Conservation (phyloP, 2,797 vertebrate species). For the Potorous gilbertii region DNA sequence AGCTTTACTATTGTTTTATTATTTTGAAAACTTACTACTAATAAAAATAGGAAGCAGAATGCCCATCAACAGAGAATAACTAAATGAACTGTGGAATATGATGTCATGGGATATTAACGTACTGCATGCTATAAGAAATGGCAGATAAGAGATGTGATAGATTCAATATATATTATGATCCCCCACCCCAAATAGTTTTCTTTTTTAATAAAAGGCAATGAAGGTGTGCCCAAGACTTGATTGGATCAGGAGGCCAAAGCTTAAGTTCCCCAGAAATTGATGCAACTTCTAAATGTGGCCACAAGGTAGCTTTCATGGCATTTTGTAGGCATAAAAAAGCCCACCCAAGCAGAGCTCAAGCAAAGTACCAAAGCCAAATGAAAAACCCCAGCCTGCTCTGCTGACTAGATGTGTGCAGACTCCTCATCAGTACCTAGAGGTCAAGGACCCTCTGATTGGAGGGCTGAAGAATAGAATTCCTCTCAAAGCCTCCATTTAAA, state of each 20-base stretch:
- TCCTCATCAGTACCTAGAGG: neutral
- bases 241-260: neutral
- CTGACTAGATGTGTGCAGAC: neutral
- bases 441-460: neutral
- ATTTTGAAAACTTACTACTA: conserved; percentile 38
- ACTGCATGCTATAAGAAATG: neutral
- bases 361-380: neutral
- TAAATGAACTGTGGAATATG: neutral
- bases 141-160: neutral
- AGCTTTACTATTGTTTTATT: conserved; percentile 32
- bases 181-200: neutral
- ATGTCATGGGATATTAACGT: neutral
- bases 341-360: neutral
- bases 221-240: neutral
- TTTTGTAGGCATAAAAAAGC: neutral
- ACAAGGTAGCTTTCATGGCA: neutral
- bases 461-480: neutral
- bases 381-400: neutral
- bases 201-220: neutral
- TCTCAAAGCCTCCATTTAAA: neutral
- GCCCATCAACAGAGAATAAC: neutral
- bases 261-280: neutral
- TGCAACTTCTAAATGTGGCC: neutral
- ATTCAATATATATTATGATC: neutral
- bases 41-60: neutral